Base-by-base conservation (phyloP, 2,888 invertebrate species). In the Dynastes maya region DNA sequence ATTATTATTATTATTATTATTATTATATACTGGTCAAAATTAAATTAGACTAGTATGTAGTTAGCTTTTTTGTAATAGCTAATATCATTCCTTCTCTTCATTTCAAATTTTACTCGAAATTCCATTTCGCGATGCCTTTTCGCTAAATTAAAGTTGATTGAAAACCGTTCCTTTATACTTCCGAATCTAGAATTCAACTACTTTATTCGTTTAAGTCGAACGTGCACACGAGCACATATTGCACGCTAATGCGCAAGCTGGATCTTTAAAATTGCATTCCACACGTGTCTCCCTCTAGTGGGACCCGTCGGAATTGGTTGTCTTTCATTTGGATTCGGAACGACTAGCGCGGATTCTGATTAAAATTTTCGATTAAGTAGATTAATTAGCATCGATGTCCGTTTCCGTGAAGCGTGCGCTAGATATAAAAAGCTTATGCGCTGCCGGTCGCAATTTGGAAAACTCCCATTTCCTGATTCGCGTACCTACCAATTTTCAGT, bases 401-500 rank as follows among this genome's bases (percentile, higher is more conserved):
- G 78, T 58, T 75, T 80, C 79, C 79, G 78, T 78, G 67, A 27
- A 37, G 61, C 61, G 51, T 58, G 51, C 77, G 29, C 49, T 61
- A 61, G 61, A 29, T 63, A 74, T 74, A 74, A 74, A 74, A 74
- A 74, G 72, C 61, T 61, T 74, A 63, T 40, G 45, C 45, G 45
- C 61, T 61, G 72, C 63, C 51, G 16, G 37, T 77, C 80, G 82
- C 82, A 85, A 84, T 85, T 84, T 82, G 82, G 83, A 84, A 84
- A 85, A 85, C 84, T 85, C 83, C 83, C 83, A 83, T 83, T 83
- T 83, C 84, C 84, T 81, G 84, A 82, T 82, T 83, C 82, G 81
- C 82, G 80, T 81, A 81, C 83, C 82, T 81, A 81, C 83, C 82
- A 84, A 84, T 84, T 84, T 84, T 83, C 80, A 80, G 79, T 84